Percentiles rank a stretch among this genome's conserved stretches.
Conservation (phyloP, 2,113 vertebrate species). For the Hippocampus barbouri region DNA sequence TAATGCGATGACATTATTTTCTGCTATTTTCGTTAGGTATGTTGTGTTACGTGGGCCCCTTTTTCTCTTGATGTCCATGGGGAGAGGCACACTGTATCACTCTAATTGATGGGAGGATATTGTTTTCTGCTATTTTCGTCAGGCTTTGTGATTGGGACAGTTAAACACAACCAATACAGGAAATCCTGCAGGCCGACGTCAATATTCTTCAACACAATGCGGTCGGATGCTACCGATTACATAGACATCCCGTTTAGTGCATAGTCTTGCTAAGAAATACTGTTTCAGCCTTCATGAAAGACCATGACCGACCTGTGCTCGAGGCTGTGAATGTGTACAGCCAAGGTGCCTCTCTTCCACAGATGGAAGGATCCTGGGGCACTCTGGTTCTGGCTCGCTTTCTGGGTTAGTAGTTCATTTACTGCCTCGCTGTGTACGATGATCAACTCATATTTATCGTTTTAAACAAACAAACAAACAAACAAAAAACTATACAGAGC, state of each 20-base stretch:
- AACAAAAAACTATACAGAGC: not conserved
- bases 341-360: constrained; percentile 36
- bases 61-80: too few species aligned
- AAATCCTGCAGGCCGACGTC: too few species aligned
- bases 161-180: too few species aligned
- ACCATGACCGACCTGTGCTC: constrained; percentile 17
- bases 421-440: constrained; percentile 13
- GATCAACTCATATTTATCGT: not conserved
- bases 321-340: constrained; percentile 26
- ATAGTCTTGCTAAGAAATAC: not conserved
- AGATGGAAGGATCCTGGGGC: constrained; percentile 54
- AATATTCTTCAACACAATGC: too few species aligned
- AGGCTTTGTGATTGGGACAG: too few species aligned
- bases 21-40: too few species aligned
- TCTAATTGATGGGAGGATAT: too few species aligned
- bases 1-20: too few species aligned
- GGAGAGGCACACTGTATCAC: too few species aligned
- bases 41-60: too few species aligned
- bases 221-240: not conserved
- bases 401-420: constrained; percentile 49
- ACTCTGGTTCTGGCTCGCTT: constrained; percentile 30
- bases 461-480: not conserved
- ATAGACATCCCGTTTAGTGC: not conserved
- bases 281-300: constrained; percentile 5
- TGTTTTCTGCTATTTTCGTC: too few species aligned